A percentile compares a stretch with the other conserved stretches of the same genome.
Evolutionary conservation across 2,797 vertebrate genomes (phyloP).

Genomic region (Protonibea diacanthus): DNA sequence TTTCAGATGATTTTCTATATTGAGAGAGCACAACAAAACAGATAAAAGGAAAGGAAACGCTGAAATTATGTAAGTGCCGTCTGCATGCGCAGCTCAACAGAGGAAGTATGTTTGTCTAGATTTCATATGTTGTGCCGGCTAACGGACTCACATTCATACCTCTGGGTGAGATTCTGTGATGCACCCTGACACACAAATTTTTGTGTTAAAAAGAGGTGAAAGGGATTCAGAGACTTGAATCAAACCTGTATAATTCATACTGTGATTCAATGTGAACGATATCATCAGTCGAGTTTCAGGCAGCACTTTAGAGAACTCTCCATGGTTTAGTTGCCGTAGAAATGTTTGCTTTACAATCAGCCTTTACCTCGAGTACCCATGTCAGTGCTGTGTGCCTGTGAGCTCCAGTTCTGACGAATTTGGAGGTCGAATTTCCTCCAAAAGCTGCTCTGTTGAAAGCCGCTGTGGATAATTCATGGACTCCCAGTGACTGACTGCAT

Average conservation of each 20-base stretch:
- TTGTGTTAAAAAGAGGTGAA: not conserved
- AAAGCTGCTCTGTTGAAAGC: slow-evolving; percentile 42
- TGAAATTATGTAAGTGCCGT: not conserved
- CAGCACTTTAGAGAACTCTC: not conserved
- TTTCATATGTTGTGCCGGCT: not conserved
- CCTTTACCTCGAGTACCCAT: not conserved
- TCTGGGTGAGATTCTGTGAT: not conserved
- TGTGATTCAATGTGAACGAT: not conserved
- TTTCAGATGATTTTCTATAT: not conserved
- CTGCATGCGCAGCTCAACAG: not conserved
- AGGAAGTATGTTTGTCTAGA: not conserved
- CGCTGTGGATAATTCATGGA: slow-evolving; percentile 64
- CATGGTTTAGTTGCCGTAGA: slow-evolving; percentile 1
- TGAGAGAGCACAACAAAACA: slow-evolving; percentile 3
- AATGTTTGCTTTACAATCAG: not conserved
- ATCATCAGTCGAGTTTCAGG: not conserved
- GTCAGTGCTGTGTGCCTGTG: not conserved
- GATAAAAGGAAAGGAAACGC: not conserved
- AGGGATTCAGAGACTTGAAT: not conserved
- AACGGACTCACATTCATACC: not conserved
- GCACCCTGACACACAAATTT: not conserved
- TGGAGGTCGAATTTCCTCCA: slow-evolving; percentile 26
- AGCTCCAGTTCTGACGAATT: slow-evolving; percentile 16
- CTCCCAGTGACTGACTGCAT: slow-evolving; percentile 52
- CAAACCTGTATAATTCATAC: not conserved